These are phyloP conservation scores for Aythya baeri DNA, from an alignment of 2,113 vertebrate species.

Conservation along the genomic window DNA sequence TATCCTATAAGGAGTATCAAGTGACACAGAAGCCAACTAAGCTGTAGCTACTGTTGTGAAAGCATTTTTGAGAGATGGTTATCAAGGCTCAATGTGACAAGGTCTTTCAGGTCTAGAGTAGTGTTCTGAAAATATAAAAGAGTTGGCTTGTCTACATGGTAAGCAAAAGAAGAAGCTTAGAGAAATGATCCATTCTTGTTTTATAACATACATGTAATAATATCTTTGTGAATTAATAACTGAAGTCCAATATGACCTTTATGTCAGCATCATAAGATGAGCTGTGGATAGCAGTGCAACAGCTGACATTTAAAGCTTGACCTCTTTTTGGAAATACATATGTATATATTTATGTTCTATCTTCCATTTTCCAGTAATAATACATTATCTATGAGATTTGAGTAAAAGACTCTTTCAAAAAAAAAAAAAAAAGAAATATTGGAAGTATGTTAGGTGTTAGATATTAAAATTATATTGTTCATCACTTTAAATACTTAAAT, in stretches of 20 bases:
- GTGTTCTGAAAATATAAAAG: not conserved
- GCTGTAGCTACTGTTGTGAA: not conserved
- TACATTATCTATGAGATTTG: not conserved
- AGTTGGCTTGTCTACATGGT: not conserved
- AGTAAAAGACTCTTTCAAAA: not conserved
- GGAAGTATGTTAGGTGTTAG: not conserved
- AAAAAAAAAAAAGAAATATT: not conserved
- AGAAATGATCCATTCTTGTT: not conserved
- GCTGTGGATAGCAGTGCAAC: not conserved
- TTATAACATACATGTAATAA: not conserved
- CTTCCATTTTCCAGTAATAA: not conserved
- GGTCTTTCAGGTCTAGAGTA: not conserved
- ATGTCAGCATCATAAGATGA: not conserved
- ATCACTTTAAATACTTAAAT: not conserved
- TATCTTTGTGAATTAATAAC: not conserved
- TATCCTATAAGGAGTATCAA: not conserved
- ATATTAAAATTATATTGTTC: not conserved
- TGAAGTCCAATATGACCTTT: not conserved
- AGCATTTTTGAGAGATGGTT: not conserved
- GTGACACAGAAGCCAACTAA: not conserved
- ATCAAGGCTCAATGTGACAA: not conserved
- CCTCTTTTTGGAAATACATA: not conserved
- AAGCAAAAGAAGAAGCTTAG: not conserved
- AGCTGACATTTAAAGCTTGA: not conserved
- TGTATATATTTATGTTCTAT: not conserved